phyloP scores from a whole-genome alignment of 1,140 invertebrate species.

The Bombus superbus region DNA sequence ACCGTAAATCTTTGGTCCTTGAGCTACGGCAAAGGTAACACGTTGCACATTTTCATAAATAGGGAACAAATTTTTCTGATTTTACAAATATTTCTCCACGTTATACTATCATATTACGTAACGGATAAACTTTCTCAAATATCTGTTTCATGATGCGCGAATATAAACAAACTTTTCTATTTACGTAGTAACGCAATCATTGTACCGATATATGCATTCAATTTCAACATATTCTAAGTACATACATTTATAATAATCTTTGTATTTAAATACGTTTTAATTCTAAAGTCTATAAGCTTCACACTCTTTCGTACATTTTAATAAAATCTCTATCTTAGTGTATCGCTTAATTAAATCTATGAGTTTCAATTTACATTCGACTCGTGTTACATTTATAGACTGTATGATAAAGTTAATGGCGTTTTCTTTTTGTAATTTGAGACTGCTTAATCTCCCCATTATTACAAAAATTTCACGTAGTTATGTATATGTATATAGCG shows the following conservation, averaged over 20 bases:
- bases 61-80: background rate
- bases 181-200: background rate
- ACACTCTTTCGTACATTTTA: background rate
- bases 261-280: constrained; percentile 1
- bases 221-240: background rate
- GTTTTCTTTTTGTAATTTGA: background rate
- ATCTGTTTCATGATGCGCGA: background rate
- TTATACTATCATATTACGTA: background rate
- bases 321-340: constrained; percentile 14
- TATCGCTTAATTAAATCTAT: background rate
- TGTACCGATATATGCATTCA: background rate
- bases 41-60: background rate
- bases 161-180: background rate
- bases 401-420: constrained; percentile 21
- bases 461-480: background rate
- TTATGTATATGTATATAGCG: too few species aligned
- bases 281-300: constrained; percentile 19
- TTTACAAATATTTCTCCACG: background rate
- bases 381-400: constrained; percentile 24
- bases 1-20: background rate
- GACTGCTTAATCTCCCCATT: background rate
- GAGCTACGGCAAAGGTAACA: background rate
- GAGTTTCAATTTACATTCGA: constrained; percentile 18
- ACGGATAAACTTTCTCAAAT: background rate
- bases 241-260: background rate